A percentile compares a stretch with the other conserved stretches of the same genome.
phyloP scores from a whole-genome alignment of 1,140 invertebrate species.

The Meteorus sp. region DNA sequence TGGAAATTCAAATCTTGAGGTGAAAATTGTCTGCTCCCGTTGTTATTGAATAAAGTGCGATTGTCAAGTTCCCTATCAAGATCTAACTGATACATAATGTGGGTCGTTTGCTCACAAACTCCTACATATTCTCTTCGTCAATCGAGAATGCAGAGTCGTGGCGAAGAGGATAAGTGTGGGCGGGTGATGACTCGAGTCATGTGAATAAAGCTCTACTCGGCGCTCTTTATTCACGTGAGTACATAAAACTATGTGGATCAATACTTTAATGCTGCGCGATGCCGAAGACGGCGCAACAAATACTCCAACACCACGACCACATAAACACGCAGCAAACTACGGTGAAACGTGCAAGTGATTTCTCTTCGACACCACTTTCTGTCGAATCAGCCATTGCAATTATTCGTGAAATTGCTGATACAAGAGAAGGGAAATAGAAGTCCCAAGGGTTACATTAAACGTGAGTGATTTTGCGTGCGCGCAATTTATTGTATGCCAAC shows the following conservation, averaged over 20 bases:
- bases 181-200: too few species aligned
- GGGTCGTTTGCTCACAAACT: not conserved
- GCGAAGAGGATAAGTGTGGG: constrained; percentile 4
- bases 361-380: not conserved
- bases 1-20: too few species aligned
- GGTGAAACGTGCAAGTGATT: constrained; percentile 1
- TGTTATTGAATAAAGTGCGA: too few species aligned
- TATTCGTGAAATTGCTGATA: not conserved
- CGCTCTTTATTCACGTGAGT: constrained; percentile 31
- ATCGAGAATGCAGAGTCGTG: constrained; percentile 14
- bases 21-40: too few species aligned
- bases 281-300: constrained; percentile 36
- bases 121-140: not conserved
- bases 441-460: not conserved
- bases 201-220: too few species aligned
- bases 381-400: not conserved
- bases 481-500: too few species aligned
- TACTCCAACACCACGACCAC: not conserved
- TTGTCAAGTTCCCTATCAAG: not conserved
- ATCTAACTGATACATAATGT: constrained; percentile 6
- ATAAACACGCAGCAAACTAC: constrained; percentile 28
- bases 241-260: constrained; percentile 36
- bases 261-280: constrained; percentile 40
- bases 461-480: too few species aligned
- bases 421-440: too few species aligned